Evolutionary conservation across 2,113 vertebrate genomes (phyloP), one percentile per base, ranked within the genome.

Genomic region (Theropithecus gelada): DNA sequence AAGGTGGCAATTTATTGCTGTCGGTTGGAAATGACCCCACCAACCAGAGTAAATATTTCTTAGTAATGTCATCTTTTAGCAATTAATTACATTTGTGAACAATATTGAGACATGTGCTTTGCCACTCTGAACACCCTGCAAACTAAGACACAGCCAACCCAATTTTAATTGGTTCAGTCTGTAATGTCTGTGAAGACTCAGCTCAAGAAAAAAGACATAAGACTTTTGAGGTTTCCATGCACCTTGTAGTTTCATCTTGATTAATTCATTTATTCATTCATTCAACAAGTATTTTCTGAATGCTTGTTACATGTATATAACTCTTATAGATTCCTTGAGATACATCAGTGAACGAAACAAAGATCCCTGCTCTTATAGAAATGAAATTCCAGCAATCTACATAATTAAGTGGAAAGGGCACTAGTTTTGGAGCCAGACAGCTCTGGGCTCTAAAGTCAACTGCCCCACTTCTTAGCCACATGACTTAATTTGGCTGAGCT

Each of bases 261-360:
- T 93, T 61, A 91, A 93, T 82, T 76, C 88, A 91, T 90, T 94
- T 59, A 35, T 48, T 88, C 27, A 50, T 89, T 83, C 20, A 78
- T 86, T 93, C 66, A 93, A 12, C 45, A 73, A 78, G 81, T 84
- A 59, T 59, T 82, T 94, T 81, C 55, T 90, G 86, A 92, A 76
- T 38, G 93, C 52, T 86, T 38, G 57, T 25, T 64, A 1, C 61
- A 38, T 96, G 32, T 25, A 27, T 35, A 82, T 45, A 88, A 48
- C 45, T 73, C n/a, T 88, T 75, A 48, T 52, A 14, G 73, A 83
- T 90, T 64, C 9, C 38, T 92, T 96, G 90, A 40, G 48, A 76
- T 80, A 40, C 32, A 81, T 16, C 70, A 83, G 23, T 38, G 25
- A 91, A 86, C 35, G 66, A 89, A 64, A 80, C 35, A 92, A 30